phyloP scores from a whole-genome alignment of 1,140 invertebrate genomes.

The Amyelois transitella region DNA sequence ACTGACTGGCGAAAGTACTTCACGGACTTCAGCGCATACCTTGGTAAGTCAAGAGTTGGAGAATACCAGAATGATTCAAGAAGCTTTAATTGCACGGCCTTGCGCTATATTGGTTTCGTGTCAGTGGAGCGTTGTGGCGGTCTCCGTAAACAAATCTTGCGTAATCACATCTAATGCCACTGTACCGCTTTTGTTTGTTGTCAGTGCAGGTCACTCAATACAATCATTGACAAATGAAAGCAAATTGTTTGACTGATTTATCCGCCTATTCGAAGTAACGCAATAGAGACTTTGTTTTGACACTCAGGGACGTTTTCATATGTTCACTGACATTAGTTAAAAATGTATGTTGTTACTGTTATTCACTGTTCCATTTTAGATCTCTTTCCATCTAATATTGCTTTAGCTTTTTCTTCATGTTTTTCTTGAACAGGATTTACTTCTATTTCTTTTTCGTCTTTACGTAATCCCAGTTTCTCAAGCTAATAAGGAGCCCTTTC shows the following conservation, averaged over 20 bases:
- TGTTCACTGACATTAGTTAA: too few relatives aligned
- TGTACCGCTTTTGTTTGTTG: conserved; percentile 11
- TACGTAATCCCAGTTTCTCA: too few relatives aligned
- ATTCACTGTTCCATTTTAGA: too few relatives aligned
- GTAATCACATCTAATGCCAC: conserved; percentile 39
- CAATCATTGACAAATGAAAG: neutral
- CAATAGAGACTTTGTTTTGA: too few relatives aligned
- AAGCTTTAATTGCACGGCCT: conserved; percentile 56
- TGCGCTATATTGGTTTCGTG: conserved; percentile 64
- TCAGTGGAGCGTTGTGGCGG: conserved; percentile 52
- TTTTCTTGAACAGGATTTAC: too few relatives aligned
- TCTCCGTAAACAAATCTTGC: conserved; percentile 56
- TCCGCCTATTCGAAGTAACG: too few relatives aligned
- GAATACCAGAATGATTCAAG: conserved; percentile 52
- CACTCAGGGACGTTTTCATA: too few relatives aligned
- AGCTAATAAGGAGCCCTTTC: too few relatives aligned
- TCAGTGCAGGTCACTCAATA: neutral
- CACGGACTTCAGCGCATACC: conserved; percentile 67
- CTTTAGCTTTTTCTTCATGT: too few relatives aligned
- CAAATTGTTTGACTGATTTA: neutral
- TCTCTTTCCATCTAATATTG: too few relatives aligned
- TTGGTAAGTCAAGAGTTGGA: conserved; percentile 59
- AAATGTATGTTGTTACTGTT: too few relatives aligned
- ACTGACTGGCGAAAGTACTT: conserved; percentile 68
- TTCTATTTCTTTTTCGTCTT: too few relatives aligned